These are phyloP conservation scores for Ommatoiulus sabulosus DNA, from an alignment of 2,888 invertebrate genomes.

Conservation along the genomic window DNA sequence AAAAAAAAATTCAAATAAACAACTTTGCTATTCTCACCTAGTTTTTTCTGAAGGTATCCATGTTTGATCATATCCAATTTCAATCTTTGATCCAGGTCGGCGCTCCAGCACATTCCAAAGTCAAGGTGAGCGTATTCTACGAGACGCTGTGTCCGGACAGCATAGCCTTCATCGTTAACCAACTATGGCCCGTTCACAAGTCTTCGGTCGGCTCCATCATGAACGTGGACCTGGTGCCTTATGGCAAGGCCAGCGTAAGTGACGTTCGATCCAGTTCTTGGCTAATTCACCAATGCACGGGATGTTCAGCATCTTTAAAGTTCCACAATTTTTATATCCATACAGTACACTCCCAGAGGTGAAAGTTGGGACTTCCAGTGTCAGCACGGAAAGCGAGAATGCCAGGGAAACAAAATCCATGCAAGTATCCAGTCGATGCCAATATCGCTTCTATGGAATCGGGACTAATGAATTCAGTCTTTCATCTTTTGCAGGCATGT, in stretches of 20 bases:
- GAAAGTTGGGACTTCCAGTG: conserved; percentile 68
- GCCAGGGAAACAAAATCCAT: conserved; percentile 79
- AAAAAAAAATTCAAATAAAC: no score
- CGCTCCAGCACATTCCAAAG: conserved; percentile 46
- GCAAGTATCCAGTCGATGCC: conserved; percentile 42
- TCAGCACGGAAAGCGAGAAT: conserved; percentile 80
- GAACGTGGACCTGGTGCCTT: conserved; percentile 78
- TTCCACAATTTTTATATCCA: neutral
- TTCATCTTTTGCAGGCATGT: conserved; percentile 71
- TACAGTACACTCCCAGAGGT: neutral
- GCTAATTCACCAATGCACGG: no score
- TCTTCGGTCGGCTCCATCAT: conserved; percentile 64
- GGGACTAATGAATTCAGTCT: no score
- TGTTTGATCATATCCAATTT: neutral
- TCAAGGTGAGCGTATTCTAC: conserved; percentile 76
- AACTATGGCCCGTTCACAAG: conserved; percentile 77
- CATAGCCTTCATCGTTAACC: conserved; percentile 76
- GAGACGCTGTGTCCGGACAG: conserved; percentile 82
- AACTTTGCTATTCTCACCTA: neutral
- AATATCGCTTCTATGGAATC: no score
- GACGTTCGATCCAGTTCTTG: conserved; percentile 53
- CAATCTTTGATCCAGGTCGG: neutral
- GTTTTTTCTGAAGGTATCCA: neutral
- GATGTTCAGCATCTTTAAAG: no score
- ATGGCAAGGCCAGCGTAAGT: conserved; percentile 78